Evolutionary conservation across 2,113 vertebrate species (phyloP).

Genomic region (Lepisosteus osseus): DNA sequence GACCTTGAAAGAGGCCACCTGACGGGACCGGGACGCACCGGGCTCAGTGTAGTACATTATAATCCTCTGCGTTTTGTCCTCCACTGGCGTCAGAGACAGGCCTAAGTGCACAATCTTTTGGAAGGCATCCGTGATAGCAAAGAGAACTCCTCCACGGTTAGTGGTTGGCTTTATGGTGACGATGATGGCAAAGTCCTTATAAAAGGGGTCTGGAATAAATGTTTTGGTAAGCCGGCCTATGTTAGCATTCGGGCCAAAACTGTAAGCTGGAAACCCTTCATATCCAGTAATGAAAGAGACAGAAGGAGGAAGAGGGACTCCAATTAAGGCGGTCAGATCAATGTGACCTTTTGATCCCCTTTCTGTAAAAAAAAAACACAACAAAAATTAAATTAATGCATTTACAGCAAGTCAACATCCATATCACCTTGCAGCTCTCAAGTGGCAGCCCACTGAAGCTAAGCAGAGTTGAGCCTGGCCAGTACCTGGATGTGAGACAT

Average conservation of each 20-base stretch:
- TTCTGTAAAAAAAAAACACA: constrained; percentile 56
- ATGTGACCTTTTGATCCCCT: constrained; percentile 59
- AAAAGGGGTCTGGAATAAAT: constrained; percentile 79
- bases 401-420: no score
- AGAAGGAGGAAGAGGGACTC: constrained; percentile 89
- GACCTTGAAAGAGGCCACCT: constrained; percentile 84
- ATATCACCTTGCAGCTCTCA: no score
- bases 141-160: constrained; percentile 74
- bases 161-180: constrained; percentile 77
- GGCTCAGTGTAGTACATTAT: constrained; percentile 87
- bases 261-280: constrained; percentile 89
- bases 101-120: constrained; percentile 87
- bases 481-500: no score
- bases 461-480: no score
- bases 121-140: constrained; percentile 84
- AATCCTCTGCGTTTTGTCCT: constrained; percentile 78
- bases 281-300: constrained; percentile 90
- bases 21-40: constrained; percentile 63
- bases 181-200: constrained; percentile 77
- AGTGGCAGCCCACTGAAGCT: no score
- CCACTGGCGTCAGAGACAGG: constrained; percentile 72
- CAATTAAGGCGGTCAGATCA: constrained; percentile 89
- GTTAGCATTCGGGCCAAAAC: constrained; percentile 80
- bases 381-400: not conserved
- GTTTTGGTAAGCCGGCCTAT: constrained; percentile 84